These are phyloP conservation scores for Octodon degus DNA, from an alignment of 2,113 vertebrate genomes.

Conservation along the genomic window DNA sequence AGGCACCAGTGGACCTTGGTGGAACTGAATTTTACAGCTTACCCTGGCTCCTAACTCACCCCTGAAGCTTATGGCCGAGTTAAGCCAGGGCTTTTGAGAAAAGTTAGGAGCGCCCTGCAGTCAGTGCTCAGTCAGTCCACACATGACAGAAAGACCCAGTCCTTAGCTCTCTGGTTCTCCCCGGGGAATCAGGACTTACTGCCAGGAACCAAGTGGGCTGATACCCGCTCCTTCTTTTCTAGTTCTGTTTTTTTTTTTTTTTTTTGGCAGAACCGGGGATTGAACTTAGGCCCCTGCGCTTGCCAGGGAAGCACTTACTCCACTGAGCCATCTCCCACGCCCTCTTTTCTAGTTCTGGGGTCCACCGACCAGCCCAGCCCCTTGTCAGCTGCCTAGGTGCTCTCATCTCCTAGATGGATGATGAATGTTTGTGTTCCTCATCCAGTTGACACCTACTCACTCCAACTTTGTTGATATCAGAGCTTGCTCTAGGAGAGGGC, in stretches of 20 bases:
- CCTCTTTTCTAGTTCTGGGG: background rate
- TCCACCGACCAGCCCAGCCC: background rate
- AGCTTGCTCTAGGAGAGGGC: background rate
- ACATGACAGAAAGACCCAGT: background rate
- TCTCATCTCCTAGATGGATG: background rate
- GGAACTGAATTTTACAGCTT: background rate
- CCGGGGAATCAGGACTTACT: background rate
- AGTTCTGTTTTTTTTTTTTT: too few relatives aligned
- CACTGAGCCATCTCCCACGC: too few relatives aligned
- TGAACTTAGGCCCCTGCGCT: too few relatives aligned
- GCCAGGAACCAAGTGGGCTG: background rate
- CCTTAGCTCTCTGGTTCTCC: background rate
- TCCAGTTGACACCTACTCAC: background rate
- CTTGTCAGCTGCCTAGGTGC: background rate
- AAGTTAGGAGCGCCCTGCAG: background rate
- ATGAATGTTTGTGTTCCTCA: background rate
- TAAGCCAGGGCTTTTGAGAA: conserved; percentile 34
- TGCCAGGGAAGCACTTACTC: too few relatives aligned
- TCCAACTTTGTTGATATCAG: background rate
- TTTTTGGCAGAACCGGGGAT: too few relatives aligned
- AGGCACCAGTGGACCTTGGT: background rate
- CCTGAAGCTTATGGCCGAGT: background rate
- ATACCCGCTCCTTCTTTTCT: background rate
- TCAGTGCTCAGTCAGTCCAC: background rate
- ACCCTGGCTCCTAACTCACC: background rate